Conservation (phyloP, 2,113 vertebrate genomes). For the Chionodraco myersi region DNA sequence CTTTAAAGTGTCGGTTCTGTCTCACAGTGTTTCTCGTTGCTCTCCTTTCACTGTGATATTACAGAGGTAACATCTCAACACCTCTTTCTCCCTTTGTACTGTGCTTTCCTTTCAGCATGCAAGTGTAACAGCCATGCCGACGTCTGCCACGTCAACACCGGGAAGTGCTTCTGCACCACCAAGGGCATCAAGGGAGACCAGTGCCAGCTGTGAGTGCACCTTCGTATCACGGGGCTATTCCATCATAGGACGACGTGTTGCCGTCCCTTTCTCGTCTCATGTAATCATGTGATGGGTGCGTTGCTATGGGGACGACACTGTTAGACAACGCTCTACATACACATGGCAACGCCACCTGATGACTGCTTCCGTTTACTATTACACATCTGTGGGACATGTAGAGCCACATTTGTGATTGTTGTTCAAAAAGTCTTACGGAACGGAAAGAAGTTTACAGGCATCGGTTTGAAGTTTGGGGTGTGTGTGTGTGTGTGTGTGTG, state of each 20-base stretch:
- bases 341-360: neutral
- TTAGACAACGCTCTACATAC: neutral
- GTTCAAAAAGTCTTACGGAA: too few species aligned
- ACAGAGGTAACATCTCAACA: neutral
- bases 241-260: too few species aligned
- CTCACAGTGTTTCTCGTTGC: too few species aligned
- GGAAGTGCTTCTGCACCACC: slow-evolving; percentile 93
- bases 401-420: too few species aligned
- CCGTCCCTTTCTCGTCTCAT: too few species aligned
- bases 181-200: slow-evolving; percentile 94
- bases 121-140: slow-evolving; percentile 91
- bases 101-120: slow-evolving; percentile 81
- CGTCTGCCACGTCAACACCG: slow-evolving; percentile 88
- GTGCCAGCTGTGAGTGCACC: slow-evolving; percentile 90
- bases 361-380: too few species aligned
- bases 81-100: neutral
- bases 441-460: too few species aligned
- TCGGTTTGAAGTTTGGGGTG: too few species aligned
- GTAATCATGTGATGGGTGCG: too few species aligned
- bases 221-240: neutral
- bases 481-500: neutral
- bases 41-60: too few species aligned
- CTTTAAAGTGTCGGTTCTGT: too few species aligned
- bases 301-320: too few species aligned
- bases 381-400: neutral